A percentile compares a stretch with the other conserved stretches of the same genome.
Evolutionary conservation across 2,113 vertebrate species (phyloP).

Genomic region (Elephas maximus): DNA sequence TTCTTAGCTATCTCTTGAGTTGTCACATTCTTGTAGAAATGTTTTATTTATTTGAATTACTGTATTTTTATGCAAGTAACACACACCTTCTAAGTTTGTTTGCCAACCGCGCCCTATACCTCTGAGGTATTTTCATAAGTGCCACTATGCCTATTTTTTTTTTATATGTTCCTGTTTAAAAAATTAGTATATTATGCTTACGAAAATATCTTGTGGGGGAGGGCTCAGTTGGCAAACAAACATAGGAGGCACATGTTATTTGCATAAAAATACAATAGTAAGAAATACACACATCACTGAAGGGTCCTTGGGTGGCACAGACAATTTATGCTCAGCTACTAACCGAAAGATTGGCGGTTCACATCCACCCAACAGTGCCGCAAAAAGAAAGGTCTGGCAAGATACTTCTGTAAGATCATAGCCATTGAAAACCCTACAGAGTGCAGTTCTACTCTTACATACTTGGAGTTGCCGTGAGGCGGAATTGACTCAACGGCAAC

Average conservation of each 20-base stretch:
- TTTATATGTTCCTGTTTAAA: no score
- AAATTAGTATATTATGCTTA: no score
- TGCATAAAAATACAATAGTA: no score
- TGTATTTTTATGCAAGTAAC: no score
- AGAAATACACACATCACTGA: background rate
- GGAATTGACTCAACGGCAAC: background rate
- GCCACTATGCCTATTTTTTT: no score
- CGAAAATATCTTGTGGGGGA: no score
- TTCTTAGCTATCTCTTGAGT: background rate
- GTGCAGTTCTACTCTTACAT: background rate
- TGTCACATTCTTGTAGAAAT: background rate
- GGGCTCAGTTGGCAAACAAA: no score
- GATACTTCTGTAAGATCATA: background rate
- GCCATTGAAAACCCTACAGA: background rate
- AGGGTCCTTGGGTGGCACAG: background rate
- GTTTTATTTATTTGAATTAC: background rate
- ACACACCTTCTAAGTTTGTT: no score
- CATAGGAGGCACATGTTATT: no score
- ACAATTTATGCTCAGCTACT: background rate
- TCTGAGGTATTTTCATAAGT: no score
- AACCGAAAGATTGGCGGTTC: background rate
- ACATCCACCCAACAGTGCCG: background rate
- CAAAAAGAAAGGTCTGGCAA: background rate
- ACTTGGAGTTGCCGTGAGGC: background rate
- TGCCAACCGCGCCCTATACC: no score